phyloP scores from a whole-genome alignment of 1,140 invertebrate genomes.

The Drosophila fuyamai region DNA sequence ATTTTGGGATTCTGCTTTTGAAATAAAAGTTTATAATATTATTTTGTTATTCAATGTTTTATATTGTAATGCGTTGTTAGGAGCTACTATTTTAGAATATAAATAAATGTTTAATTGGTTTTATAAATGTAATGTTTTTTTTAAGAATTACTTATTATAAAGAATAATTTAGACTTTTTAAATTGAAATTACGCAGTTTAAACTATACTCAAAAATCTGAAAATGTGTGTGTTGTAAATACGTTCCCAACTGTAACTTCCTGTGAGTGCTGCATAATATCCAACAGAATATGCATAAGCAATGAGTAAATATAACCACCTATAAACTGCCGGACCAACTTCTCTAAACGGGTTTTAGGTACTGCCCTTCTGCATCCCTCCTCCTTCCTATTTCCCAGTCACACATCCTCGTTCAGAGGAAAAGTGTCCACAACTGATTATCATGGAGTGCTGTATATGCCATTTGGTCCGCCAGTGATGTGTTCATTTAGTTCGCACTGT shows the following conservation, averaged over 20 bases:
- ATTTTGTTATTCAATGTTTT: too few relatives aligned
- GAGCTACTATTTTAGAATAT: too few relatives aligned
- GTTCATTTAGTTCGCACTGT: conserved; percentile 36
- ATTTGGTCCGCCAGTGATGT: conserved; percentile 49
- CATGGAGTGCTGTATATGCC: conserved; percentile 47
- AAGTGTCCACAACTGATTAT: conserved; percentile 57
- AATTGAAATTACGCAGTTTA: neutral
- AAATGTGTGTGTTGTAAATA: conserved; percentile 6
- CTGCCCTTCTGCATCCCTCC: too few relatives aligned
- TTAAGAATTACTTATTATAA: too few relatives aligned
- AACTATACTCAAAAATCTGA: neutral
- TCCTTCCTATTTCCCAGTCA: conserved; percentile 1
- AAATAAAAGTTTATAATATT: too few relatives aligned
- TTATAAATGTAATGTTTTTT: too few relatives aligned
- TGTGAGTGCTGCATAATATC: conserved; percentile 33
- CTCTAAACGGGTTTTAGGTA: neutral
- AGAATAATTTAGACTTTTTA: too few relatives aligned
- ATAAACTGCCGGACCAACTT: conserved; percentile 38
- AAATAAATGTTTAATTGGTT: too few relatives aligned
- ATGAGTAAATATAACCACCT: conserved; percentile 42
- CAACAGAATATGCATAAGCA: conserved; percentile 44
- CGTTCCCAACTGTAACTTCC: conserved; percentile 32
- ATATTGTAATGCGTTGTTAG: too few relatives aligned
- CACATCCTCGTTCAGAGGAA: conserved; percentile 12
- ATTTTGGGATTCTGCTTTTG: neutral